A percentile compares a stretch with the other conserved stretches of the same genome.
phyloP scores from a whole-genome alignment of 2,797 vertebrate species.

The Cynodonichthys magdalenae region DNA sequence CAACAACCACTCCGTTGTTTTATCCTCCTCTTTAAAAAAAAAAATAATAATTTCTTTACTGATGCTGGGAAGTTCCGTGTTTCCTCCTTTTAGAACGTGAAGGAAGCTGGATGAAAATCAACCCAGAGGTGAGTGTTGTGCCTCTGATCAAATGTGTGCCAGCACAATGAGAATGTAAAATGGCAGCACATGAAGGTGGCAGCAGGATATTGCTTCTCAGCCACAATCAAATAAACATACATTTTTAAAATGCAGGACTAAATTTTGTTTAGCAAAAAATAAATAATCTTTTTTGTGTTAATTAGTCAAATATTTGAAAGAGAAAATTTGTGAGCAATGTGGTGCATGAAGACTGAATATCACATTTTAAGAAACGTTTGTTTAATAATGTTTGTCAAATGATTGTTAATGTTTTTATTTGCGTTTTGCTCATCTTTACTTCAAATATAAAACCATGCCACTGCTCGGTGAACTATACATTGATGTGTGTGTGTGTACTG shows the following conservation, averaged over 20 bases:
- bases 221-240: neutral
- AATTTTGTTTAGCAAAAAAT: neutral
- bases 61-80: too few species aligned
- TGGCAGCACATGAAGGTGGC: slow-evolving; percentile 40
- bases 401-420: too few species aligned
- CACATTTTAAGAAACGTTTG: neutral
- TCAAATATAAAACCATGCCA: slow-evolving; percentile 12
- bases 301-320: neutral
- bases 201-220: neutral
- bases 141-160: slow-evolving; percentile 23
- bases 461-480: slow-evolving; percentile 22
- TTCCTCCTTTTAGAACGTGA: neutral
- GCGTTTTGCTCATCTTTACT: slow-evolving; percentile 7
- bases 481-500: slow-evolving; percentile 15
- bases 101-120: slow-evolving; percentile 28
- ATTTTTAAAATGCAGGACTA: neutral
- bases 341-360: too few species aligned
- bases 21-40: neutral
- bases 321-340: too few species aligned
- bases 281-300: neutral
- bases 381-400: too few species aligned
- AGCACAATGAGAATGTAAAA: slow-evolving; percentile 32
- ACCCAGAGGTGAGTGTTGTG: slow-evolving; percentile 45
- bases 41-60: neutral
- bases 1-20: slow-evolving; percentile 9